These are phyloP conservation scores for Urophycis tenuis DNA, from an alignment of 2,797 vertebrate genomes.

Conservation along the genomic window DNA sequence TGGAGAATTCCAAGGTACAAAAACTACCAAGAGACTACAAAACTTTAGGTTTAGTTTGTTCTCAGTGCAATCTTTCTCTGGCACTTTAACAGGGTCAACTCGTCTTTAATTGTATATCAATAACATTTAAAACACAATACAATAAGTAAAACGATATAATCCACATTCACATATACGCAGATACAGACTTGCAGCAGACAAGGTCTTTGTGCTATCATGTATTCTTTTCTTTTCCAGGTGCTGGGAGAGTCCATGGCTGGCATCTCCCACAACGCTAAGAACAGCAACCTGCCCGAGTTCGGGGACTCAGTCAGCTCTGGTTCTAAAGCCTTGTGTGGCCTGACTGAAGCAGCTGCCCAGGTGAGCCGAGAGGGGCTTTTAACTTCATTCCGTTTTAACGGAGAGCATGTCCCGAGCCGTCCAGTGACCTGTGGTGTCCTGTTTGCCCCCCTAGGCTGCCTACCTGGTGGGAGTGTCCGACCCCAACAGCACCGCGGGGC, in stretches of 20 bases:
- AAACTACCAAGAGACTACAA: neutral
- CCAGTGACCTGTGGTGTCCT: neutral
- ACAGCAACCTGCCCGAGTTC: constrained; percentile 90
- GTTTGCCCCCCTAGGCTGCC: constrained; percentile 77
- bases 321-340: constrained; percentile 92
- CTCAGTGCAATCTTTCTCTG: neutral
- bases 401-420: neutral
- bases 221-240: constrained; percentile 65
- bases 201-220: neutral
- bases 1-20: constrained; percentile 97
- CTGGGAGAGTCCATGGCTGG: constrained; percentile 96
- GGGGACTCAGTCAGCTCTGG: constrained; percentile 86
- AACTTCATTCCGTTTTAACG: too few species aligned
- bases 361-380: too few species aligned
- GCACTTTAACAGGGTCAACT: neutral
- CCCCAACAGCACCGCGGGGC: constrained; percentile 90
- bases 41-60: too few species aligned
- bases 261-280: constrained; percentile 97
- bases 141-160: neutral
- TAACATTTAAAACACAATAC: too few species aligned
- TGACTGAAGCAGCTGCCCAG: constrained; percentile 94
- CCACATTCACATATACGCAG: neutral
- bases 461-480: constrained; percentile 92
- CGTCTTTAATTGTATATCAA: neutral
- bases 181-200: neutral